Evolutionary conservation across 1,140 invertebrate species (phyloP).

Genomic region (Maconellicoccus hirsutus): DNA sequence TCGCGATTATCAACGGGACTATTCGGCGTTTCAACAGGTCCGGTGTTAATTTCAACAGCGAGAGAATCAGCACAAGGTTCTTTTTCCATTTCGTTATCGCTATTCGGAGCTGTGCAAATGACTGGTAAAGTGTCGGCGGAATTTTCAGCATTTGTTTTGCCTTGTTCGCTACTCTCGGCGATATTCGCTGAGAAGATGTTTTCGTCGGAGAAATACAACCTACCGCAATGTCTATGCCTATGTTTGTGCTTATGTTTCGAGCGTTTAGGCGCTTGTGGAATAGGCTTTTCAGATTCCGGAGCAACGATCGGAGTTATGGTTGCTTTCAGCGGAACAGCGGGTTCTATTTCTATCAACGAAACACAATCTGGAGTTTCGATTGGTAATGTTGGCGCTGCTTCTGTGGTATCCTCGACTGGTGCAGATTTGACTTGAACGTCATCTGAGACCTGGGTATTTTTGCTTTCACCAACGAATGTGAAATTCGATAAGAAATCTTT

Average conservation of each 20-base stretch:
- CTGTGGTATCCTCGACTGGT: too few relatives aligned
- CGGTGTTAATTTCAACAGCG: background rate
- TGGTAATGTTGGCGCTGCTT: background rate
- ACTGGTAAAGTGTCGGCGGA: background rate
- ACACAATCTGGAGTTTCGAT: background rate
- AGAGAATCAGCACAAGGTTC: background rate
- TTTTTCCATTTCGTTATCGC: background rate
- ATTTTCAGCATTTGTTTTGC: background rate
- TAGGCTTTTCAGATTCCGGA: background rate
- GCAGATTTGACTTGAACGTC: background rate
- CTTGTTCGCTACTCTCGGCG: background rate
- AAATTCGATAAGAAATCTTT: background rate
- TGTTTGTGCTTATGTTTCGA: constrained; percentile 22
- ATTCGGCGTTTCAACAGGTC: background rate
- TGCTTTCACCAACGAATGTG: background rate
- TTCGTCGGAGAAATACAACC: background rate
- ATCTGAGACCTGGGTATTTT: background rate
- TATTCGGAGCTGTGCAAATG: background rate
- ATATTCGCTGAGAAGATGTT: background rate
- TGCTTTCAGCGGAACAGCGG: background rate
- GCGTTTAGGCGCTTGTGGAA: constrained; percentile 24
- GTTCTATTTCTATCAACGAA: background rate
- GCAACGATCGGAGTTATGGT: background rate
- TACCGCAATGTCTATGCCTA: background rate
- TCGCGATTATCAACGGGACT: background rate